A percentile compares a stretch with the other conserved stretches of the same genome.
Conservation (phyloP, 1,140 invertebrate genomes). For the Planococcus citri region DNA sequence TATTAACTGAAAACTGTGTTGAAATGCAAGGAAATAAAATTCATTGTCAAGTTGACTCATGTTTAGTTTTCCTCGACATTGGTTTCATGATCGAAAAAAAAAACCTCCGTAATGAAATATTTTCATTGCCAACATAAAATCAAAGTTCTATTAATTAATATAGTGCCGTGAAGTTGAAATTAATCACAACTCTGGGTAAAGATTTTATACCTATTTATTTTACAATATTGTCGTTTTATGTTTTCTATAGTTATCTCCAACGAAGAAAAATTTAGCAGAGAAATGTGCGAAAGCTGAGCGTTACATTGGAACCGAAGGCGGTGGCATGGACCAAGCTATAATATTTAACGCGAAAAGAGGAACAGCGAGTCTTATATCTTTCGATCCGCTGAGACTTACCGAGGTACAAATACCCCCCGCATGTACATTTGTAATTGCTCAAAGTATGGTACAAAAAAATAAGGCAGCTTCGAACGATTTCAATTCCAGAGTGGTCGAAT, state of each 20-base stretch:
- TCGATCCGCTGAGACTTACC: slow-evolving; percentile 68
- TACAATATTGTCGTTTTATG: too few species aligned
- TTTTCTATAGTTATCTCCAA: slow-evolving; percentile 36
- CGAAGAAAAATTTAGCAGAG: slow-evolving; percentile 65
- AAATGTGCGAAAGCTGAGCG: slow-evolving; percentile 78
- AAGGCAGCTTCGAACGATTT: slow-evolving; percentile 85
- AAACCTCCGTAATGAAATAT: too few species aligned
- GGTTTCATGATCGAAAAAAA: too few species aligned
- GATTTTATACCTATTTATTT: too few species aligned
- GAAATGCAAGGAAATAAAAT: too few species aligned
- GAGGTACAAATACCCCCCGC: slow-evolving; percentile 67
- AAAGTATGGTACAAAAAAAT: slow-evolving; percentile 79
- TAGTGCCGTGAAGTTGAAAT: too few species aligned
- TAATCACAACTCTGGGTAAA: too few species aligned
- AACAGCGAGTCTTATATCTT: slow-evolving; percentile 82
- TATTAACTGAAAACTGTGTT: too few species aligned
- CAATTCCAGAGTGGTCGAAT: slow-evolving; percentile 90
- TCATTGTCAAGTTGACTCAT: too few species aligned
- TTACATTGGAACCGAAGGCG: slow-evolving; percentile 89
- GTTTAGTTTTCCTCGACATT: too few species aligned
- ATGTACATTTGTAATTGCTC: slow-evolving; percentile 83
- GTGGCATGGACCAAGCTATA: slow-evolving; percentile 99
- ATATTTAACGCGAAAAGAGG: slow-evolving; percentile 81
- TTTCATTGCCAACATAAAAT: too few species aligned
- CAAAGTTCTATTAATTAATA: too few species aligned